phyloP scores from a whole-genome alignment of 1,140 invertebrate species.

The Lasaia peninsularis region DNA sequence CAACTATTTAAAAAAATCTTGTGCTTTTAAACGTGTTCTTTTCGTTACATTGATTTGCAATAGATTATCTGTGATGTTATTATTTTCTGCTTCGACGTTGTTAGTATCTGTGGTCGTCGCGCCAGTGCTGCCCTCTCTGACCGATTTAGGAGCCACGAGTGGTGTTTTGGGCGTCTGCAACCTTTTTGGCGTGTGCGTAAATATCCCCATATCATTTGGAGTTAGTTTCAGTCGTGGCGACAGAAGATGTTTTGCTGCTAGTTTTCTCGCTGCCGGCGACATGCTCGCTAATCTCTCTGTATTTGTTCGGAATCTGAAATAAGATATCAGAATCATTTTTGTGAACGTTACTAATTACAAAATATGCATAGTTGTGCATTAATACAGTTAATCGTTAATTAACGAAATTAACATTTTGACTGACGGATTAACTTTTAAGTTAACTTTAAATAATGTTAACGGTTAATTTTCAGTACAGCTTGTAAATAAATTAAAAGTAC shows the following conservation, averaged over 20 bases:
- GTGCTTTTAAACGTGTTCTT: constrained; percentile 79
- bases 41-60: constrained; percentile 84
- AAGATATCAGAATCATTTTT: neutral
- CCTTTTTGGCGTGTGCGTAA: constrained; percentile 60
- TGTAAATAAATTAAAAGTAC: no score
- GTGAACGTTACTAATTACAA: no score
- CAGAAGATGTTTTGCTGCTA: constrained; percentile 80
- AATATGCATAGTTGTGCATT: no score
- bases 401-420: no score
- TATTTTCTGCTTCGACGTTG: constrained; percentile 37
- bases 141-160: constrained; percentile 44
- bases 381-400: no score
- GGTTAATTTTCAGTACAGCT: no score
- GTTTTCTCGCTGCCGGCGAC: constrained; percentile 94
- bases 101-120: constrained; percentile 33
- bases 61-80: constrained; percentile 86
- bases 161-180: constrained; percentile 62
- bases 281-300: constrained; percentile 91
- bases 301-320: constrained; percentile 77
- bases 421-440: no score
- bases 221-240: constrained; percentile 69
- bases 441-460: no score
- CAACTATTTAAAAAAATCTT: constrained; percentile 80
- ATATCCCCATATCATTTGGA: constrained; percentile 54
- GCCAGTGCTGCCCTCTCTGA: constrained; percentile 27